Percentiles rank a stretch among this genome's conserved stretches.
Evolutionary conservation across 2,113 vertebrate species (phyloP).

Genomic region (Nipponia nippon): DNA sequence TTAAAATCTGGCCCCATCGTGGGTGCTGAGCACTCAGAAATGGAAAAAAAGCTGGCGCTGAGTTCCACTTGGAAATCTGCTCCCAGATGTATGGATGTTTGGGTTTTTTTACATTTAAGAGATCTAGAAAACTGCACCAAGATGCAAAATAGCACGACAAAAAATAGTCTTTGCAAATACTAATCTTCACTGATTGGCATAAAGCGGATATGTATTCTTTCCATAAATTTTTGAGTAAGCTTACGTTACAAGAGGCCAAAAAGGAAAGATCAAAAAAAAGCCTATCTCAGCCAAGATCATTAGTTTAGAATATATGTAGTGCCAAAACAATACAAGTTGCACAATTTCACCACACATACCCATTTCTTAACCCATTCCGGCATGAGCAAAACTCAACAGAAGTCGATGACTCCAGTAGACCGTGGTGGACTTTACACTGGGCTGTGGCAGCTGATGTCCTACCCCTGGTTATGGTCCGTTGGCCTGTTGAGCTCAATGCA

Average conservation of each 20-base stretch:
- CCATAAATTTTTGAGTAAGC: neutral
- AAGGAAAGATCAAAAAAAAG: neutral
- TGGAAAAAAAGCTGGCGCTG: neutral
- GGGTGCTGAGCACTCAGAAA: conserved; percentile 26
- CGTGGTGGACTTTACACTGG: fast-evolving
- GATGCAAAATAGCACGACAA: neutral
- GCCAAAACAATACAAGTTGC: conserved; percentile 21
- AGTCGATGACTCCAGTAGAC: neutral
- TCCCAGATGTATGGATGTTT: conserved; percentile 45
- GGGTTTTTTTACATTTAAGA: conserved; percentile 1
- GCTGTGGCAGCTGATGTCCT: neutral
- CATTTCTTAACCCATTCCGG: conserved; percentile 33
- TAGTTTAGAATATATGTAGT: neutral
- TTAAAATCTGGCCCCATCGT: neutral
- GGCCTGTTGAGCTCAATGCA: neutral
- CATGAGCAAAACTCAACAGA: neutral
- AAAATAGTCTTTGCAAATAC: neutral
- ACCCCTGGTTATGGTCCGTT: neutral
- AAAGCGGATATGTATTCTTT: neutral
- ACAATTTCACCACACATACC: neutral
- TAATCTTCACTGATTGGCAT: neutral
- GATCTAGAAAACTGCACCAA: conserved; percentile 11
- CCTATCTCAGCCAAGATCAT: neutral
- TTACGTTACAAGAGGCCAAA: neutral
- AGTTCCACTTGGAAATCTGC: neutral